phyloP scores from a whole-genome alignment of 2,888 invertebrate genomes.

The Pteria penguin region DNA sequence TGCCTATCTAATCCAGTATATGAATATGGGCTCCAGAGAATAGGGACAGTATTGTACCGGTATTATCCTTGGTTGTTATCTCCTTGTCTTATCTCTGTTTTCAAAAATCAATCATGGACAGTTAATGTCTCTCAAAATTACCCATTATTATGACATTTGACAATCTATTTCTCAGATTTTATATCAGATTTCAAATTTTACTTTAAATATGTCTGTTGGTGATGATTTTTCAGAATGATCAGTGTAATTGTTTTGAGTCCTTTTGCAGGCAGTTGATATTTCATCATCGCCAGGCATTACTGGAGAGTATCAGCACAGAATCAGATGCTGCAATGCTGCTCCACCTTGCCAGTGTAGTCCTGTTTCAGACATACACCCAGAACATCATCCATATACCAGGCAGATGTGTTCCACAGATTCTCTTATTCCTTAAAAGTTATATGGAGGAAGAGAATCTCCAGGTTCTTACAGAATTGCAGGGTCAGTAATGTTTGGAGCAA shows the following conservation, averaged over 20 bases:
- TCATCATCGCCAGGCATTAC: constrained; percentile 89
- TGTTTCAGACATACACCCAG: constrained; percentile 90
- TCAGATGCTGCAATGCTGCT: constrained; percentile 76
- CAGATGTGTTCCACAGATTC: constrained; percentile 91
- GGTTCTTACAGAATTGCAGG: constrained; percentile 87
- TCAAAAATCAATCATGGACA: too few species aligned
- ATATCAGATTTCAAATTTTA: too few species aligned
- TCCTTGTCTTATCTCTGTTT: too few species aligned
- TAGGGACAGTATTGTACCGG: too few species aligned
- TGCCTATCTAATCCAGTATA: too few species aligned
- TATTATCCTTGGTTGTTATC: too few species aligned
- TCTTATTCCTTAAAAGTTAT: constrained; percentile 86
- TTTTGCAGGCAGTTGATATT: constrained; percentile 85
- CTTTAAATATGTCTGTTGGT: too few species aligned
- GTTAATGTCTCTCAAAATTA: too few species aligned
- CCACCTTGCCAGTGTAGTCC: constrained; percentile 81
- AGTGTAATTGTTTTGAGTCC: neutral
- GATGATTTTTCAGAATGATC: too few species aligned
- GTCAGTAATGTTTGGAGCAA: constrained; percentile 84
- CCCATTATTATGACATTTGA: too few species aligned
- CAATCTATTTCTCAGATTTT: too few species aligned
- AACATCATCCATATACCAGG: constrained; percentile 95
- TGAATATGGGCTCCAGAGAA: too few species aligned
- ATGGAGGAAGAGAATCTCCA: constrained; percentile 85
- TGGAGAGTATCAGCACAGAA: constrained; percentile 86